These are phyloP conservation scores for Chloroceryle inda DNA, from an alignment of 2,797 vertebrate species.

Conservation along the genomic window DNA sequence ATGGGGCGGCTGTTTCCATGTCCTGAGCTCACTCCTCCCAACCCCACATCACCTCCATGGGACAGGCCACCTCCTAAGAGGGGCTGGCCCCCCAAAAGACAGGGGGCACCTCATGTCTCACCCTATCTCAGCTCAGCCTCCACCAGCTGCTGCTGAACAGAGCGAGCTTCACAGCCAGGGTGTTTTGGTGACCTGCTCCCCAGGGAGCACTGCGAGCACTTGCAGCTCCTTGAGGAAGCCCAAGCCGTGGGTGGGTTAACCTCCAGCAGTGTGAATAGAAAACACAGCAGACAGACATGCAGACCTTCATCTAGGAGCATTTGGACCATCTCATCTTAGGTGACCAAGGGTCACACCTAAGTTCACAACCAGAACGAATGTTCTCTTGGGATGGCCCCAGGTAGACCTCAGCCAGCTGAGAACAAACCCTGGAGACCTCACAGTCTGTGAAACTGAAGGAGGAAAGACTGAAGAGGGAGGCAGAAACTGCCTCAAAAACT, in stretches of 20 bases:
- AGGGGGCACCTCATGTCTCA: not conserved
- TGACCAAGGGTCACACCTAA: not conserved
- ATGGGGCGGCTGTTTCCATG: accelerated
- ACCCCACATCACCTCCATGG: not conserved
- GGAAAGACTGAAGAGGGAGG: not conserved
- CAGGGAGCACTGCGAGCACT: not conserved
- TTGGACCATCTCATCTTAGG: not conserved
- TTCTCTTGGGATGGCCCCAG: not conserved
- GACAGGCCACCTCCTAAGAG: not conserved
- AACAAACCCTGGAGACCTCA: not conserved
- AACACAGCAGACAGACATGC: accelerated
- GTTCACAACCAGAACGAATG: not conserved
- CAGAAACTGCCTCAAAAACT: conserved; percentile 15
- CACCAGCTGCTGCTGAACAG: not conserved
- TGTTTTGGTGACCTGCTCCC: not conserved
- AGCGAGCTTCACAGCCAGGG: not conserved
- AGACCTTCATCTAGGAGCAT: not conserved
- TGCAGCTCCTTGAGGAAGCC: not conserved
- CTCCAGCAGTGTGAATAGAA: not conserved
- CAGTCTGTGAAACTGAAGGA: not conserved
- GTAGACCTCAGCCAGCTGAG: not conserved
- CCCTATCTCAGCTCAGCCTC: not conserved
- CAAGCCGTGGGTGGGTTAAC: not conserved
- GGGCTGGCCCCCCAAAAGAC: not conserved
- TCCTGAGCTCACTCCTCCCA: conserved; percentile 5